Evolutionary conservation across 1,140 invertebrate species (phyloP), one percentile per base, ranked within the genome.

Genomic region (Dinoponera quadriceps): DNA sequence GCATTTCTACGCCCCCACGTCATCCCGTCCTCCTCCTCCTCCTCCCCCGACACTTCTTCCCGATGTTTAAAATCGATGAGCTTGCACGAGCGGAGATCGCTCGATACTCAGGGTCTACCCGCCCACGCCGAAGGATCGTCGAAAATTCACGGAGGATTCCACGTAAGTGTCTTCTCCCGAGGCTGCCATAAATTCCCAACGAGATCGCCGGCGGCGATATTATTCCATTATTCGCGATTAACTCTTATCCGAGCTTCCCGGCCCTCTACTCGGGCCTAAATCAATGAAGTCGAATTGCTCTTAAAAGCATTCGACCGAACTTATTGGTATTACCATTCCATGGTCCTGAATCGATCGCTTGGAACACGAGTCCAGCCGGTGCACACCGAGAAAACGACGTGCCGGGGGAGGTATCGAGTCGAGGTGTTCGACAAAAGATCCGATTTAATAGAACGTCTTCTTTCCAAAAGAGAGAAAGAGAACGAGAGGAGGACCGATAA

Each of bases 31-130:
- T 33, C 48, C 33, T 49, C 27, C 20, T 62, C 65, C 7, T 25
- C 48, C n/a, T 1, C 14, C 73, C 51, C 62, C 49, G 59, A 77
- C 72, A 77, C 59, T 77, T 77, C 81, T 66, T 48, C 62, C 62
- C 49, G 55, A 83, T 57, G 73, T 83, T 78, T 83, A 83, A 83
- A 83, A 78, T 83, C 81, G 73, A 83, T 83, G 81, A 77, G 81
- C 51, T 83, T 71, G 73, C 81, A 44, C 72, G 81, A 54, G 60
- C 54, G 62, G 16, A 80, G 85, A 84, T 88, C 74, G 73, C 84
- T 80, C 68, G 69, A 66, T 83, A 88, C 73, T 73, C 82, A 22
- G 51, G 22, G 51, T 48, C 33, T 71, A 18, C 38, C 75, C 75
- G 75, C 75, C 75, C 65, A 80, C 65, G 51, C 54, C 75, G 44